Evolutionary conservation across 92 coral and sea anemone species (phyloP).

Genomic region (Pocillopora meandrina): DNA sequence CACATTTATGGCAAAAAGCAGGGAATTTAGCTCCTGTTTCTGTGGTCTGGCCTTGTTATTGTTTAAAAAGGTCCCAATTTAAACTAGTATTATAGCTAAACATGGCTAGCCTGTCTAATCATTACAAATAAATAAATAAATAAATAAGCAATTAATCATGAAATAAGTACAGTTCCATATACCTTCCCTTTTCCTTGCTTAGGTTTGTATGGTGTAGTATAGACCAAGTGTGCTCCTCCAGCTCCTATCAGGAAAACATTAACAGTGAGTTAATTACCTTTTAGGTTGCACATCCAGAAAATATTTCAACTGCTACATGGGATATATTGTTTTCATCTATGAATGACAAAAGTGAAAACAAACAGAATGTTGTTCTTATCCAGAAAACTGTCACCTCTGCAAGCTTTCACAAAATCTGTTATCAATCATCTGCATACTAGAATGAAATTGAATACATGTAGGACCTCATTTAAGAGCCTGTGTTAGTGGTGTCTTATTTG

Average conservation of each 20-base stretch:
- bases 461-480: too few relatives aligned
- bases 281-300: background rate
- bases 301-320: too few relatives aligned
- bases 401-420: too few relatives aligned
- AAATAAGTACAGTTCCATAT: background rate
- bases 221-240: constrained; percentile 84
- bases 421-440: too few relatives aligned
- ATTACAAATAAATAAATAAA: background rate
- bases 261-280: background rate
- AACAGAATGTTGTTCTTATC: too few relatives aligned
- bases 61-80: background rate
- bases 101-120: background rate
- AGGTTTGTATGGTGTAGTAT: constrained; percentile 81
- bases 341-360: too few relatives aligned
- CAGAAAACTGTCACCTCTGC: too few relatives aligned
- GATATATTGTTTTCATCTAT: too few relatives aligned
- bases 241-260: constrained; percentile 48
- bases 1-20: too few relatives aligned
- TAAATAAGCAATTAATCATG: background rate
- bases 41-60: background rate
- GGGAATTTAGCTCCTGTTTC: background rate
- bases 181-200: constrained; percentile 84
- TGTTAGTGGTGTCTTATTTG: too few relatives aligned
- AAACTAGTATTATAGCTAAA: too few relatives aligned
- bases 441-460: too few relatives aligned